Percentiles rank a stretch among this genome's conserved stretches.
phyloP scores from a whole-genome alignment of 2,888 invertebrate species.

The Strigamia crassipes region DNA sequence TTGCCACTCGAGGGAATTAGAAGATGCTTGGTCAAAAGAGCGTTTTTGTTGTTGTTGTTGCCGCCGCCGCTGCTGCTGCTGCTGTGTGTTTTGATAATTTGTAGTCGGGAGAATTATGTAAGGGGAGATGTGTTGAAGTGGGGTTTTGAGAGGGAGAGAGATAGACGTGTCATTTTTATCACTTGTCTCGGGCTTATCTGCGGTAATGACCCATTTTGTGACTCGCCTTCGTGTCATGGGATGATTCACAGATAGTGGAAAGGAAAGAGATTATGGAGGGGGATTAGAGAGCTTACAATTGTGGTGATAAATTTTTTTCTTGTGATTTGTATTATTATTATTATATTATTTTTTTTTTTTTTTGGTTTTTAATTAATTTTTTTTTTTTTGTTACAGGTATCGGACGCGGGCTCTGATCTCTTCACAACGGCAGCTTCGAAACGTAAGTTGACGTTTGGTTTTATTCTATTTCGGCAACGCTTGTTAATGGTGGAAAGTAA shows the following conservation, averaged over 20 bases:
- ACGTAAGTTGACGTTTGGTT: slow-evolving; percentile 59
- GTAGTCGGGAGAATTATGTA: neutral
- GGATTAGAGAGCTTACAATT: neutral
- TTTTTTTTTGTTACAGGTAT: slow-evolving; percentile 64
- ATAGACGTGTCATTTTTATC: slow-evolving; percentile 2
- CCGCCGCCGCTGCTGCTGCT: neutral
- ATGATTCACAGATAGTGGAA: slow-evolving; percentile 3
- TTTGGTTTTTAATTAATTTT: slow-evolving; percentile 6
- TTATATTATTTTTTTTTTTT: slow-evolving; percentile 27
- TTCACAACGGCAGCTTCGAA: slow-evolving; percentile 67
- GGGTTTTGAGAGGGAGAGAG: neutral
- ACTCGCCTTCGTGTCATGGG: neutral
- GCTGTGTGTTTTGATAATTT: slow-evolving; percentile 10
- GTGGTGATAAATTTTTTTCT: neutral
- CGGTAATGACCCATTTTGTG: slow-evolving; percentile 4
- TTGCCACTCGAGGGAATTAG: slow-evolving; percentile 16
- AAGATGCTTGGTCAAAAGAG: neutral
- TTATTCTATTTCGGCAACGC: too few relatives aligned
- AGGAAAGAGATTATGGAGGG: neutral
- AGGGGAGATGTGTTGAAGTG: neutral
- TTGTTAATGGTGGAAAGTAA: too few relatives aligned
- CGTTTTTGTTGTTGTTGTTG: neutral
- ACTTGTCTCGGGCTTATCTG: neutral
- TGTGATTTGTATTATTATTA: neutral
- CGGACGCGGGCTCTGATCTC: slow-evolving; percentile 75